Evolutionary conservation across 2,797 vertebrate genomes (phyloP).

Genomic region (Momotus momota): DNA sequence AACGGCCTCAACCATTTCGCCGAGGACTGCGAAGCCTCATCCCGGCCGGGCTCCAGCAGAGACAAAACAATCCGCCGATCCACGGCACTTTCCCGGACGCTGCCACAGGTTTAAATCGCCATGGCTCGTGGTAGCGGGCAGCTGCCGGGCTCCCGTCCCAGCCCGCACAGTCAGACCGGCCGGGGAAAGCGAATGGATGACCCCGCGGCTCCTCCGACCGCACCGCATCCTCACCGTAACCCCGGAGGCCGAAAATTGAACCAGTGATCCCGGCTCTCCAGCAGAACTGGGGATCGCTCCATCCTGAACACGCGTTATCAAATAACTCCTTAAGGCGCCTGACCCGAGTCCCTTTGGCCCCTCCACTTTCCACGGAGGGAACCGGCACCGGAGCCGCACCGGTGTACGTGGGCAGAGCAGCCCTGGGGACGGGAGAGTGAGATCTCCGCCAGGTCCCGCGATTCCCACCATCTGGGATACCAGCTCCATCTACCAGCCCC

Average conservation of each 20-base stretch:
- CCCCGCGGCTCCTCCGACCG: not conserved
- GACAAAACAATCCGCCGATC: not conserved
- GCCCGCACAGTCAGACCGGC: not conserved
- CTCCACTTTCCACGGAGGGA: accelerated
- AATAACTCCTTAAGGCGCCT: accelerated
- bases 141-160: not conserved
- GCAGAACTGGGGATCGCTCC: not conserved
- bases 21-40: not conserved
- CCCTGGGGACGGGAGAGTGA: not conserved
- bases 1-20: not conserved
- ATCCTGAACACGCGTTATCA: not conserved
- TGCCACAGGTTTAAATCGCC: not conserved
- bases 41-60: not conserved
- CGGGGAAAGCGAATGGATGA: not conserved
- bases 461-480: not conserved
- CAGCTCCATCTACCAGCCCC: not conserved
- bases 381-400: not conserved
- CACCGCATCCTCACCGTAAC: not conserved
- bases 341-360: not conserved
- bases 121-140: not conserved
- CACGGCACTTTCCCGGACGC: not conserved
- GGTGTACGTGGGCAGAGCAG: accelerated
- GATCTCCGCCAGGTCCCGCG: accelerated
- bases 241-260: not conserved
- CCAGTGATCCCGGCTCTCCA: accelerated